phyloP scores from a whole-genome alignment of 2,797 vertebrate genomes.

The Aselliscus stoliczkanus region DNA sequence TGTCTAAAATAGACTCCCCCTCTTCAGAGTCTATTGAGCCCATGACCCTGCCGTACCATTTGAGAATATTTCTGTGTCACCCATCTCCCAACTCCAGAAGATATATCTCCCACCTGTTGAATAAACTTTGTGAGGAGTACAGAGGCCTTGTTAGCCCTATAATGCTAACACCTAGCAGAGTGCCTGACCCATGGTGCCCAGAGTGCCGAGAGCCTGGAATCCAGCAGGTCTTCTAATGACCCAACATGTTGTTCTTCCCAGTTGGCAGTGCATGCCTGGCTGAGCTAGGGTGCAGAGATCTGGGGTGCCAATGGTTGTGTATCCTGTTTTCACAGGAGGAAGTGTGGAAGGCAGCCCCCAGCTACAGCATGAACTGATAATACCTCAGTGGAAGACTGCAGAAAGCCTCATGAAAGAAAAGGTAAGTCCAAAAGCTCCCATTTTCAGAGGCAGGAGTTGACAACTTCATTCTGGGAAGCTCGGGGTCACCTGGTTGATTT shows the following conservation, averaged over 20 bases:
- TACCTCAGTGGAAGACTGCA: constrained; percentile 71
- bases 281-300: neutral
- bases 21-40: neutral
- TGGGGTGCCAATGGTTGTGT: neutral
- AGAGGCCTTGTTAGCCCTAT: neutral
- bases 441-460: neutral
- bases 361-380: constrained; percentile 67
- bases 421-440: constrained; percentile 52
- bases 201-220: neutral
- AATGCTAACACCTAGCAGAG: neutral
- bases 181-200: neutral
- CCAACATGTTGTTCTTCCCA: neutral
- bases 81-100: neutral
- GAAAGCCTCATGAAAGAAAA: constrained; percentile 46
- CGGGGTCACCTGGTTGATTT: neutral
- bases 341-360: constrained; percentile 15
- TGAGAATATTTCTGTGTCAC: neutral
- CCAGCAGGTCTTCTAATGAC: neutral
- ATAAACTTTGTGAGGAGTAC: neutral
- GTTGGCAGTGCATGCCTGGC: neutral
- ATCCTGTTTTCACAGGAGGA: constrained; percentile 66
- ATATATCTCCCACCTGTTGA: neutral
- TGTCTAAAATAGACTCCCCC: neutral
- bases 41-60: neutral
- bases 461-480: neutral